Percentiles rank a stretch among this genome's conserved stretches.
These are phyloP conservation scores for Calliopsis andreniformis DNA, from an alignment of 1,140 invertebrate species.

Conservation along the genomic window DNA sequence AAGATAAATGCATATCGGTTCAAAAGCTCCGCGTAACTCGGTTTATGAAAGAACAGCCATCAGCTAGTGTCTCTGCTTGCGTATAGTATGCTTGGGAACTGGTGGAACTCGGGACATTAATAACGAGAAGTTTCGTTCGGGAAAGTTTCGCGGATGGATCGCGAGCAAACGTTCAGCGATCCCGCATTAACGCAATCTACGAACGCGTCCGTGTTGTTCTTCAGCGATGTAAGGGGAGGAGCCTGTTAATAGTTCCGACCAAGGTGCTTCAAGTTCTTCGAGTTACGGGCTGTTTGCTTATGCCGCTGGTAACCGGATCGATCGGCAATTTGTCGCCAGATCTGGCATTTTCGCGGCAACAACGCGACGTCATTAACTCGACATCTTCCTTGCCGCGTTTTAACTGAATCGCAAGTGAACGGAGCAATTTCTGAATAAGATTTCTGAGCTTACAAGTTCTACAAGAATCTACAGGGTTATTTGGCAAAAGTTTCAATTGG, in stretches of 20 bases:
- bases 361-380: neutral
- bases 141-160: neutral
- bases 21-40: too few species aligned
- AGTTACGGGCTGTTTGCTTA: slow-evolving; percentile 21
- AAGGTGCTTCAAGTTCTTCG: slow-evolving; percentile 19
- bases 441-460: too few species aligned
- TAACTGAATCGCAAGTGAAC: too few species aligned
- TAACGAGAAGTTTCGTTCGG: slow-evolving; percentile 7
- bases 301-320: slow-evolving; percentile 9
- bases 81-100: neutral
- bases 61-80: neutral
- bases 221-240: slow-evolving; percentile 4
- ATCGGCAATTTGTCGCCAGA: slow-evolving; percentile 13
- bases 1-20: too few species aligned
- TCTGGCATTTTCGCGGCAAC: neutral
- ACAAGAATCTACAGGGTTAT: too few species aligned
- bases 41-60: neutral
- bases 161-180: slow-evolving; percentile 1
- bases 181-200: neutral
- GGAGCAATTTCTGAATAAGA: too few species aligned
- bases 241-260: slow-evolving; percentile 27
- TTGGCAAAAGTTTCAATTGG: too few species aligned
- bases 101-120: slow-evolving; percentile 4
- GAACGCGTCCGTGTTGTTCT: slow-evolving; percentile 37
- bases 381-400: neutral